Conservation (phyloP, 2,113 vertebrate species). For the Zosterops hypoxanthus region DNA sequence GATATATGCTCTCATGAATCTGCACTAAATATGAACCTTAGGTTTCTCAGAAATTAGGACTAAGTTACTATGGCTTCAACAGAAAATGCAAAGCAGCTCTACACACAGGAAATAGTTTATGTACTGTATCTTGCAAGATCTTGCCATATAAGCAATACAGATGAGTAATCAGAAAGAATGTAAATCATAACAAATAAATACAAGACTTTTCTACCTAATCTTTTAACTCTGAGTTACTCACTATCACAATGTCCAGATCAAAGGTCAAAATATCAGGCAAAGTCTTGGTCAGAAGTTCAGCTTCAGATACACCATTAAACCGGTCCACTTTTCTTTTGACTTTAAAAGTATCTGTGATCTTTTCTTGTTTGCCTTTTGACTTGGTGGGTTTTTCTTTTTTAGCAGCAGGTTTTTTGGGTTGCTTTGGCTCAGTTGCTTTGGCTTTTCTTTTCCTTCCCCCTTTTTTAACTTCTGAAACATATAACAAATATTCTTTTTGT, state of each 20-base stretch:
- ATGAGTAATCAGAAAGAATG: background rate
- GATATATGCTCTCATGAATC: background rate
- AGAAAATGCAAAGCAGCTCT: constrained; percentile 19
- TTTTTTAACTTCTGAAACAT: constrained; percentile 79
- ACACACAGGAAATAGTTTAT: background rate
- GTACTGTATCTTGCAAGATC: constrained; percentile 23
- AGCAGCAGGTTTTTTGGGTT: constrained; percentile 71
- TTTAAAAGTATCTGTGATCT: constrained; percentile 96
- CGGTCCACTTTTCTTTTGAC: constrained; percentile 96
- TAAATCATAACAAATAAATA: background rate
- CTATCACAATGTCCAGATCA: constrained; percentile 98
- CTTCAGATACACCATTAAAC: constrained; percentile 96
- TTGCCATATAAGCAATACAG: background rate
- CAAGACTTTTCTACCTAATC: background rate
- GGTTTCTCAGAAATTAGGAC: background rate
- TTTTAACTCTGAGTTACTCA: constrained; percentile 72
- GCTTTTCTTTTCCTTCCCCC: constrained; percentile 83
- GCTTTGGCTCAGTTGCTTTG: constrained; percentile 74
- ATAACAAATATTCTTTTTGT: background rate
- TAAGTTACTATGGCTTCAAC: background rate
- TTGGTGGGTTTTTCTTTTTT: constrained; percentile 72
- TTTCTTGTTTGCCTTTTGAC: constrained; percentile 91
- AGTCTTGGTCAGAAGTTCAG: constrained; percentile 95
- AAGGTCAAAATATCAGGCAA: constrained; percentile 93
- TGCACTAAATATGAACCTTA: background rate